Evolutionary conservation across 2,113 vertebrate genomes (phyloP), one percentile per base, ranked within the genome.

Genomic region (Channa maculata): DNA sequence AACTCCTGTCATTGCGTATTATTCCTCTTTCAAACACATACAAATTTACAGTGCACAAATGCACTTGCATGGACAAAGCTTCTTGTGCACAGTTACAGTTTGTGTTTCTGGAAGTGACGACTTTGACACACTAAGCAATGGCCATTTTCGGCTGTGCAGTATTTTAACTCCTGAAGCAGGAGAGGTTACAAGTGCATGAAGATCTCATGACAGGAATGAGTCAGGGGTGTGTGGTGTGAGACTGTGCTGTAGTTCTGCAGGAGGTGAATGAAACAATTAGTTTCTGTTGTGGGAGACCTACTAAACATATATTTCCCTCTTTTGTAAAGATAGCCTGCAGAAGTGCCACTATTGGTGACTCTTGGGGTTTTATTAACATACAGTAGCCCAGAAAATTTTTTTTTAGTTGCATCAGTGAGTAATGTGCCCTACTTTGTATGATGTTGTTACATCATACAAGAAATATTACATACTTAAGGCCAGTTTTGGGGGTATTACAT

Each of bases 331-430:
- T 77, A 65, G 86, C 84, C 87, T 79, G 86, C 82, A 86, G 89
- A 87, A 74, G 66, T 57, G 82, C 79, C 78, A 84, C 46, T 6
- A 82, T 83, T 54, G 67, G 69, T 79, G 80, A 83, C 77, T 89
- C 83, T 78, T 67, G 10, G 82, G 75, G 80, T 82, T 72, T 77
- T 69, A 54, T 59, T 79, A 57, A 33, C 58, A 75, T 72, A 73
- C 80, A 59, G 66, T 75, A 66, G 81, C 86, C 79, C 79, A 76
- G 44, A 83, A 80, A 89, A 81, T 59, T 55, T 72, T 69, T 81
- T 89, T 86, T 77, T 44, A 73, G 77, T 89, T 91, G 81, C 84
- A 85, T 91, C 87, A 88, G 74, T 87, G 77, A 85, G 77, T 87
- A 86, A 85, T 78, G 81, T 57, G 71, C 62, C 86, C 82, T 77